Evolutionary conservation across 2,888 invertebrate species (phyloP).

Genomic region (Thelaira solivaga): DNA sequence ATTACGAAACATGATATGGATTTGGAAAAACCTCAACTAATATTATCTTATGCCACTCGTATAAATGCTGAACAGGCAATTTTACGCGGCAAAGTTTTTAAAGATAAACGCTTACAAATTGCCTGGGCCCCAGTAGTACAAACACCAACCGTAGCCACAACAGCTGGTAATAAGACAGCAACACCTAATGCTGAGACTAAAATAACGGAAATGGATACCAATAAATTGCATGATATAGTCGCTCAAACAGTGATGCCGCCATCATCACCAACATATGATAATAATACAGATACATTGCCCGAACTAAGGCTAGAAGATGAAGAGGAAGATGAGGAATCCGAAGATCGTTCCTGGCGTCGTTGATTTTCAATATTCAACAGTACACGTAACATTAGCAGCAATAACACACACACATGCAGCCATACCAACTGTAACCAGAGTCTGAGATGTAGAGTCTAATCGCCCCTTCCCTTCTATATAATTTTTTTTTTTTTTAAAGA

Average conservation of each 20-base stretch:
- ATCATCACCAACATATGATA: conserved; percentile 49
- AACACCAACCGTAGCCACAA: conserved; percentile 60
- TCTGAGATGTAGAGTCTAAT: conserved; percentile 63
- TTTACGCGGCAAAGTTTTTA: conserved; percentile 79
- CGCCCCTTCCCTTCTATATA: conserved; percentile 25
- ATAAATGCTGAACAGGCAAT: conserved; percentile 77
- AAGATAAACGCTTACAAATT: conserved; percentile 85
- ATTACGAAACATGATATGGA: conserved; percentile 88
- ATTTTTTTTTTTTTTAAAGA: conserved; percentile 4
- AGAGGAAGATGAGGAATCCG: conserved; percentile 91
- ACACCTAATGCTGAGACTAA: conserved; percentile 69
- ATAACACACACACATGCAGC: conserved; percentile 45
- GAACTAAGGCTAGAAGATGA: conserved; percentile 87
- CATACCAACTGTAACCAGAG: conserved; percentile 61
- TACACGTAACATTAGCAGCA: conserved; percentile 40
- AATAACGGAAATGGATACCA: conserved; percentile 62
- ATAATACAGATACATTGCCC: conserved; percentile 78
- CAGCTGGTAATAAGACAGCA: conserved; percentile 37
- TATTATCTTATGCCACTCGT: conserved; percentile 76
- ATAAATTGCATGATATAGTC: conserved; percentile 46
- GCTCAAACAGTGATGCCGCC: conserved; percentile 20
- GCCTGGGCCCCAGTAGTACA: conserved; percentile 72
- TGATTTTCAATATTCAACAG: conserved; percentile 77
- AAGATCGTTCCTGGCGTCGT: conserved; percentile 94
- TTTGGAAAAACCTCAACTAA: conserved; percentile 81